Percentiles rank a stretch among this genome's conserved stretches.
Conservation (phyloP, 1,140 invertebrate species). For the Drosophila seguyi region DNA sequence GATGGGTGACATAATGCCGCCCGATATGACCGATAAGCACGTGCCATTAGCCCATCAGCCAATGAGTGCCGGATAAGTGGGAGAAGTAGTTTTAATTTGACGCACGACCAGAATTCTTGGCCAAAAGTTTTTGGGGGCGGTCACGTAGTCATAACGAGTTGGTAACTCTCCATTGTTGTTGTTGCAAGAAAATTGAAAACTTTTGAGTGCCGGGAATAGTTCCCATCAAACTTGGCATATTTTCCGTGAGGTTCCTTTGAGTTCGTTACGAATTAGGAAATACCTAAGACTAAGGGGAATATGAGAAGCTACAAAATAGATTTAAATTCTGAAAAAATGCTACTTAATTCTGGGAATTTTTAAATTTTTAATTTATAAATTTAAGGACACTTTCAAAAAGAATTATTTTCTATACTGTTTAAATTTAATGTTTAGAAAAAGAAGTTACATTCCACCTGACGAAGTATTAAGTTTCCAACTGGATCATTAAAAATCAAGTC, state of each 20-base stretch:
- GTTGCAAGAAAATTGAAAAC: constrained; percentile 58
- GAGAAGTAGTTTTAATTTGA: constrained; percentile 62
- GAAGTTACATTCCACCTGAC: too few species aligned
- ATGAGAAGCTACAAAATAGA: background rate
- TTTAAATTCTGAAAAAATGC: background rate
- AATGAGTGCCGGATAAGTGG: constrained; percentile 17
- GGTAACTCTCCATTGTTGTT: constrained; percentile 37
- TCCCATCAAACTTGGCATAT: constrained; percentile 1
- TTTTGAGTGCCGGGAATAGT: constrained; percentile 30
- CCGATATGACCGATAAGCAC: constrained; percentile 76
- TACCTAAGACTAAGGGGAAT: background rate
- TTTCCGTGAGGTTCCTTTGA: background rate
- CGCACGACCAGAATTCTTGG: constrained; percentile 54
- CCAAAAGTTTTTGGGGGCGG: constrained; percentile 44
- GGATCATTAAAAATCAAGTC: too few species aligned
- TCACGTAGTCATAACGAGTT: constrained; percentile 63
- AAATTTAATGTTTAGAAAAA: too few species aligned
- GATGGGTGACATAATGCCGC: constrained; percentile 69
- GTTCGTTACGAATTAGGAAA: background rate
- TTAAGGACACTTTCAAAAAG: too few species aligned
- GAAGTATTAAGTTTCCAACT: too few species aligned
- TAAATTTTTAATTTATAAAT: background rate
- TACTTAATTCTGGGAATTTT: too few species aligned
- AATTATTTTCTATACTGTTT: too few species aligned
- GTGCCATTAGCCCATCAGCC: constrained; percentile 60